Percentiles rank a stretch among this genome's conserved stretches.
Conservation (phyloP, 2,888 invertebrate species). For the Phyllotreta striolata region DNA sequence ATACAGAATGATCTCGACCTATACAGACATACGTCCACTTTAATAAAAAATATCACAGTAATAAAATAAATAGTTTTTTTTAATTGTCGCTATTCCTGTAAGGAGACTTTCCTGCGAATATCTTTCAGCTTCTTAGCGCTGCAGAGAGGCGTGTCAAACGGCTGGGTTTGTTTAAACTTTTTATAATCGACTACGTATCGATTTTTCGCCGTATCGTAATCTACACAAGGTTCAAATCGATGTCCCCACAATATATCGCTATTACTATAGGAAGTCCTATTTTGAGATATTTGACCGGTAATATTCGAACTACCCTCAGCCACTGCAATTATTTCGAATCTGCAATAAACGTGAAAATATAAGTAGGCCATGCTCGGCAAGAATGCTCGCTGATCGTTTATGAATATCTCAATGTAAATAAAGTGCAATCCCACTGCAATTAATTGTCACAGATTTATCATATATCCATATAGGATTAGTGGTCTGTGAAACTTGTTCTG, state of each 20-base stretch:
- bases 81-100: not conserved
- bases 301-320: slow-evolving; percentile 83
- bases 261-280: slow-evolving; percentile 79
- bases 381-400: too few species aligned
- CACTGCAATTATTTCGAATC: slow-evolving; percentile 83
- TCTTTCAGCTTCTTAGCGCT: slow-evolving; percentile 85
- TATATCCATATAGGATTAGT: too few species aligned
- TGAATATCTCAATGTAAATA: slow-evolving; percentile 2
- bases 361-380: too few species aligned
- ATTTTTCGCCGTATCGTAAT: slow-evolving; percentile 67
- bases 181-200: slow-evolving; percentile 70
- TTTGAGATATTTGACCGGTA: slow-evolving; percentile 77
- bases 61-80: too few species aligned
- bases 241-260: slow-evolving; percentile 86
- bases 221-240: slow-evolving; percentile 67
- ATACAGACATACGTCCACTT: too few species aligned
- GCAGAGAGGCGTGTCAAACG: slow-evolving; percentile 83
- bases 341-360: slow-evolving; percentile 54
- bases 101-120: slow-evolving; percentile 52
- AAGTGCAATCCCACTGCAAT: too few species aligned
- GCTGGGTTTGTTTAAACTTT: slow-evolving; percentile 70
- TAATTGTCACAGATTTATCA: too few species aligned
- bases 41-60: too few species aligned
- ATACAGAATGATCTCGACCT: too few species aligned
- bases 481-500: not conserved